Base-by-base conservation (phyloP, 2,888 invertebrate genomes). In the Girardia tigrina region DNA sequence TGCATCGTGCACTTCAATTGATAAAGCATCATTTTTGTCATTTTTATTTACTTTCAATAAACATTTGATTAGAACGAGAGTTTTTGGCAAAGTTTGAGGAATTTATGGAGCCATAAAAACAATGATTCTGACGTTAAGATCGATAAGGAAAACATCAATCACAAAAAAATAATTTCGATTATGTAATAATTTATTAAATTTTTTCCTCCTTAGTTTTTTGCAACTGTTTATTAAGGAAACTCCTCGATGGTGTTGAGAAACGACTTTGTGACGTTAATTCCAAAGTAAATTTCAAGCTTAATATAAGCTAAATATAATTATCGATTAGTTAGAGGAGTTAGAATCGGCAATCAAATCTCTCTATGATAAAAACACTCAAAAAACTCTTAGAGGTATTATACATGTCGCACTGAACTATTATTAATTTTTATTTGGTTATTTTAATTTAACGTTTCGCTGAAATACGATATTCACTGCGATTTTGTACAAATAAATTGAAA, bases 11-110 rank as follows among this genome's bases (percentile, higher is more conserved):
- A 36, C 36, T 56, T 12, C n/a, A n/a, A n/a, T 12, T 56, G 56
- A 56, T 56, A 56, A 56, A 56, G 56, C 23, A 8, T 12, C 23
- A 20, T 8, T 12, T n/a, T 56, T 56, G n/a, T 56, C 2, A 56
- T 12, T 8, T 16, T n/a, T 20, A 56, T 8, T 56, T 56, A 56
- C n/a, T 20, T 56, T 8, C 4, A 20, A 20, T 12, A 6, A n/a
- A 12, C n/a, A 56, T 56, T 36, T 36, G n/a, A n/a, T 56, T 6
- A 56, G 56, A 56, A 56, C n/a, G 56, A 56, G 23, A 56, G 56
- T 16, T 56, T 56, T n/a, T 56, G 56, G 56, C 56, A 56, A 56
- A 56, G 56, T 16, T 56, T 56, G 56, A n/a, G 56, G 2, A 56
- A 56, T 56, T 56, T 56, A 23, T 56, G 56, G 56, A n/a, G 56